Evolutionary conservation across 2,888 invertebrate genomes (phyloP), one percentile per base, ranked within the genome.

Genomic region (Labia minor): DNA sequence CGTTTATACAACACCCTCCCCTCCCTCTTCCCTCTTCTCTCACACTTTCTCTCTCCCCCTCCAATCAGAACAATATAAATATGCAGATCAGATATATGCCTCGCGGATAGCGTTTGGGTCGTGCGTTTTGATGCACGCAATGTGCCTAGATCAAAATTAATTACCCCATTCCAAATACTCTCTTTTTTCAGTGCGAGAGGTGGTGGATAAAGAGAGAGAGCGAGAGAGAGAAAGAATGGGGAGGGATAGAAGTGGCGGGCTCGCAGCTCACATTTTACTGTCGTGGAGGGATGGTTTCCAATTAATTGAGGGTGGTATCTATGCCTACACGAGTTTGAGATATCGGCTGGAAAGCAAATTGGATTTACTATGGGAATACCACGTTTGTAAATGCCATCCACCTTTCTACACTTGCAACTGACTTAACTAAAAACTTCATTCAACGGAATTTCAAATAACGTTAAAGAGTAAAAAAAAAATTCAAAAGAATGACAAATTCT

Each of bases 41-140:
- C n/a, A n/a, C n/a, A n/a, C n/a, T n/a, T n/a, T n/a, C n/a, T n/a
- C n/a, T n/a, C n/a, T n/a, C n/a, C n/a, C 26, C 14, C 49, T 49
- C 49, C 49, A 49, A 49, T 49, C 49, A 49, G 14, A 49, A 49
- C 49, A 49, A 49, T 49, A 49, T 49, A 49, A 49, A 49, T 49
- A 49, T 49, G 49, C 49, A 49, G 49, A 49, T 49, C n/a, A 49
- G 49, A 49, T 49, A 49, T 49, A 49, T 49, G 49, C 16, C 16
- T 14, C 6, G n/a, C 14, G 49, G 49, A 49, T 49, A 49, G 49
- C 49, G 49, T n/a, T 49, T 16, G 6, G 49, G 3, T 49, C 26
- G 26, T n/a, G 49, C 3, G n/a, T 49, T 16, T 16, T 49, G 49
- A 49, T 49, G 49, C 49, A 49, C 49, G 49, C 49, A 49, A 49